These are phyloP conservation scores for Stigmatopora argus DNA, from an alignment of 2,113 vertebrate genomes.

Conservation along the genomic window DNA sequence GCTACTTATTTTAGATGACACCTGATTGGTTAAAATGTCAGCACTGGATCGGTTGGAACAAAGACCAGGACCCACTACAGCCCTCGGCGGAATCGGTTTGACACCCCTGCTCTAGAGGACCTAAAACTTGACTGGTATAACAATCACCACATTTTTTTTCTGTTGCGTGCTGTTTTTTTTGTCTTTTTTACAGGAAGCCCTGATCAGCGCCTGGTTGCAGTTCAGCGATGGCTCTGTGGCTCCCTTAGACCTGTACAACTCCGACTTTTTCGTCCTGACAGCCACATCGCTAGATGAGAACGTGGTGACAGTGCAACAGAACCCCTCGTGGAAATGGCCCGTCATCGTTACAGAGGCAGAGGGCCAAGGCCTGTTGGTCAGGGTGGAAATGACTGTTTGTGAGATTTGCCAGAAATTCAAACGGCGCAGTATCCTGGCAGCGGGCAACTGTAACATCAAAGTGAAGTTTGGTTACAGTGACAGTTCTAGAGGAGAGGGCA, in stretches of 20 bases:
- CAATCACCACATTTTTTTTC: constrained; percentile 1
- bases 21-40: no score
- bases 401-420: constrained; percentile 92
- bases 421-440: constrained; percentile 83
- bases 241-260: constrained; percentile 86
- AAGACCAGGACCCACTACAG: no score
- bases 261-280: constrained; percentile 80
- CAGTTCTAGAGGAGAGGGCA: constrained; percentile 45
- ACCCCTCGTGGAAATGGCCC: constrained; percentile 72
- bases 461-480: constrained; percentile 84
- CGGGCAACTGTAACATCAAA: constrained; percentile 75
- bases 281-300: constrained; percentile 81
- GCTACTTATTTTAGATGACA: no score
- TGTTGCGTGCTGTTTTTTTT: constrained; percentile 11
- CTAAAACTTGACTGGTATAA: no score
- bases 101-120: no score
- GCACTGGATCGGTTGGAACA: no score
- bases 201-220: constrained; percentile 91
- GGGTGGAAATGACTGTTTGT: constrained; percentile 86
- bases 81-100: no score
- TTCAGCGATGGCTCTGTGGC: constrained; percentile 90
- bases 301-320: constrained; percentile 73
- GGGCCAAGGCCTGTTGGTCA: constrained; percentile 83
- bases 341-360: constrained; percentile 80
- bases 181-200: constrained; percentile 82